Percentiles rank a stretch among this genome's conserved stretches.
Evolutionary conservation across 2,113 vertebrate species (phyloP).

Genomic region (Cyphomyrus discorhynchus): DNA sequence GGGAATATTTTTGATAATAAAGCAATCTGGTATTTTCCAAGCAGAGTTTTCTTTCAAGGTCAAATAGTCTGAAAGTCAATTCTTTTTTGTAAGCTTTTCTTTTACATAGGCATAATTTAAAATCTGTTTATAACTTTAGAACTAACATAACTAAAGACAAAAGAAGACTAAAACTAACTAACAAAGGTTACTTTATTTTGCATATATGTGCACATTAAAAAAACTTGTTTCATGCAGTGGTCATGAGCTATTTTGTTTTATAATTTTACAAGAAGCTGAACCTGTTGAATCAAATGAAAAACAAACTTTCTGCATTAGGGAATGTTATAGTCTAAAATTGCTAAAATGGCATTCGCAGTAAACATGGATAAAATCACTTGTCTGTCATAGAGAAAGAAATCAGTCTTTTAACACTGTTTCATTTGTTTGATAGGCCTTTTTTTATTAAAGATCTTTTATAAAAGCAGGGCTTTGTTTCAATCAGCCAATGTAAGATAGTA

Average conservation of each 20-base stretch:
- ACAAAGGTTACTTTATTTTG: background rate
- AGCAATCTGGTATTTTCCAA: background rate
- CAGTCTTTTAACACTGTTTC: slow-evolving; percentile 10
- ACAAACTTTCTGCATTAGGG: background rate
- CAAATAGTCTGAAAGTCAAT: background rate
- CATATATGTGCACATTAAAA: background rate
- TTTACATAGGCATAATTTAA: background rate
- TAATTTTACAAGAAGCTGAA: background rate
- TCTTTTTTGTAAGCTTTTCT: background rate
- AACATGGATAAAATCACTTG: background rate
- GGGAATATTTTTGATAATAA: background rate
- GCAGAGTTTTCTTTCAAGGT: background rate
- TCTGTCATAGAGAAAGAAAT: background rate
- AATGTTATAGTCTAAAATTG: background rate
- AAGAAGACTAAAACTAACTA: background rate
- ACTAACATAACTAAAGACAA: background rate
- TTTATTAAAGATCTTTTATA: background rate
- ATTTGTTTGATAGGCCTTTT: slow-evolving; percentile 2
- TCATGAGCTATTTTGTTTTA: background rate
- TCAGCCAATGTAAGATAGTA: background rate
- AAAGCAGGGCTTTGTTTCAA: background rate
- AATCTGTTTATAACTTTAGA: background rate
- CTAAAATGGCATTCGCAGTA: background rate
- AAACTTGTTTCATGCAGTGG: background rate
- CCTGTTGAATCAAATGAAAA: background rate